Evolutionary conservation across 2,797 vertebrate species (phyloP).

Genomic region (Periophthalmus magnuspinnatus): DNA sequence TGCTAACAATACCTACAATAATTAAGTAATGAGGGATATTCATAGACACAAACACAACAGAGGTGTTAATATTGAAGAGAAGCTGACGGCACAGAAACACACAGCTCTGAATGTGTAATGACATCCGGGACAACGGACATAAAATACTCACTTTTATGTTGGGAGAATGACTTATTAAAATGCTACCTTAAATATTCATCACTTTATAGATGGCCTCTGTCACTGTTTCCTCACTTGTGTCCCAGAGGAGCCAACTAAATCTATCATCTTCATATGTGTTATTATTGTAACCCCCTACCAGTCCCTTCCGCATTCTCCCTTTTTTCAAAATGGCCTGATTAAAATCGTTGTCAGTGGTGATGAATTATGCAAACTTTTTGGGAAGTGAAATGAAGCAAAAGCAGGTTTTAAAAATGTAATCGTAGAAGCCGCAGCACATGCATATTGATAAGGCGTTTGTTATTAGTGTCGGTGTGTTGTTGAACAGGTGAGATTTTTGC

Average conservation of each 20-base stretch:
- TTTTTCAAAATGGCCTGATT: constrained; percentile 70
- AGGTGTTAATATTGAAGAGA: constrained; percentile 79
- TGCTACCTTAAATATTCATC: constrained; percentile 79
- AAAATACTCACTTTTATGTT: constrained; percentile 78
- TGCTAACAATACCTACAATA: constrained; percentile 66
- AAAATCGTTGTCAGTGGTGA: constrained; percentile 71
- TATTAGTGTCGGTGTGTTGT: constrained; percentile 41
- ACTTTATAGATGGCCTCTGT: constrained; percentile 73
- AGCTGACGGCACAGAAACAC: constrained; percentile 72
- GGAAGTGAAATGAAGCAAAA: constrained; percentile 72
- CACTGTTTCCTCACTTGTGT: constrained; percentile 67
- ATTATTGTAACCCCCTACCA: constrained; percentile 43
- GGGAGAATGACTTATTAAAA: constrained; percentile 81
- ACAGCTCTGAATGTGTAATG: constrained; percentile 72
- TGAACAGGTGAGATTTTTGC: constrained; percentile 53
- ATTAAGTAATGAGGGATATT: constrained; percentile 72
- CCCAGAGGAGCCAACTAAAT: constrained; percentile 49
- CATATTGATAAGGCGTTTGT: constrained; percentile 51
- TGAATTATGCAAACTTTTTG: constrained; percentile 76
- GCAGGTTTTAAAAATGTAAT: constrained; percentile 71
- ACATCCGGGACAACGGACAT: constrained; percentile 68
- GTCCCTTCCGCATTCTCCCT: constrained; percentile 5
- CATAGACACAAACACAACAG: constrained; percentile 74
- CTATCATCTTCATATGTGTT: constrained; percentile 58
- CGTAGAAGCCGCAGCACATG: constrained; percentile 59